phyloP scores from a whole-genome alignment of 2,888 invertebrate genomes.

The Empis livida region DNA sequence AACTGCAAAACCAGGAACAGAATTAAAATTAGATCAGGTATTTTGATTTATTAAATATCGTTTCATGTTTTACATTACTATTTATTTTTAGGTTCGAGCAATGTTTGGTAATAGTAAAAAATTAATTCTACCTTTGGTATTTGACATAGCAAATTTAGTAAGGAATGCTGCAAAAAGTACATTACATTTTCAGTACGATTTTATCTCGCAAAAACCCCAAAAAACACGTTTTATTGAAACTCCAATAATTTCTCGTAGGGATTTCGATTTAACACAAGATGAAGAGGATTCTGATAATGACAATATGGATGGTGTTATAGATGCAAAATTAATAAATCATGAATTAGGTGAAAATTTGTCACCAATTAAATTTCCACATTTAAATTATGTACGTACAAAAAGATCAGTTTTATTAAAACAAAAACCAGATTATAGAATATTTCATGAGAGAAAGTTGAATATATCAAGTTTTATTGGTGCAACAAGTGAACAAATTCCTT shows the following conservation, averaged over 20 bases:
- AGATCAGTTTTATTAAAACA: neutral
- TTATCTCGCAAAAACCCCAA: neutral
- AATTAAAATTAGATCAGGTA: constrained; percentile 46
- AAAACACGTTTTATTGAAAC: neutral
- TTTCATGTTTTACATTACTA: neutral
- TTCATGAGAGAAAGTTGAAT: constrained; percentile 11
- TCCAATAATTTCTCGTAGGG: constrained; percentile 1
- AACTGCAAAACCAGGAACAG: constrained; percentile 39
- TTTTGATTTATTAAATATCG: neutral
- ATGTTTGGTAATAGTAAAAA: constrained; percentile 45
- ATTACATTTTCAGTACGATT: constrained; percentile 1
- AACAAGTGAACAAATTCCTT: constrained; percentile 4
- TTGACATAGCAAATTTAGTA: constrained; percentile 51
- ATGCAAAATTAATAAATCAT: constrained; percentile 9
- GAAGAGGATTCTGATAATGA: constrained; percentile 2
- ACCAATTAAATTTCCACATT: neutral
- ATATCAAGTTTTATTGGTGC: constrained; percentile 7
- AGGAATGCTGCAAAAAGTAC: constrained; percentile 36
- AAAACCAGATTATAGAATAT: constrained; percentile 1
- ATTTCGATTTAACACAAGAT: neutral
- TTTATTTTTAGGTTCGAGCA: constrained; percentile 42
- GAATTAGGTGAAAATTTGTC: constrained; percentile 1
- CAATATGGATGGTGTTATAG: constrained; percentile 4
- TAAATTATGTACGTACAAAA: neutral
- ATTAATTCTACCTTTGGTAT: constrained; percentile 47